A percentile compares a stretch with the other conserved stretches of the same genome.
Evolutionary conservation across 2,797 vertebrate genomes (phyloP).

Genomic region (Phoxinus dragarum): DNA sequence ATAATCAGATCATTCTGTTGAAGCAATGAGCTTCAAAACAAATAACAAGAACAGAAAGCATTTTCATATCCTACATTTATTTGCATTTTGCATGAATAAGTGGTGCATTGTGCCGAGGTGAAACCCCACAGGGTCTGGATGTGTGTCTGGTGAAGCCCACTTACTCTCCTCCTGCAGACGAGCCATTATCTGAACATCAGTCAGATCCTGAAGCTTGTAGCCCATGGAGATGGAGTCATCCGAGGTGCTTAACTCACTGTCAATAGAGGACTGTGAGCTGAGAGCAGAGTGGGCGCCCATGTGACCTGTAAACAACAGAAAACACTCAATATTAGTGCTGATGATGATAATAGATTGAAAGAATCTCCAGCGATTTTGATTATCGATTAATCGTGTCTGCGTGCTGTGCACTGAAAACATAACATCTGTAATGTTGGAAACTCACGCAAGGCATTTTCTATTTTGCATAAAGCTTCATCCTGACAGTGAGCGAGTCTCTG

Average conservation of each 20-base stretch:
- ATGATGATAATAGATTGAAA: not conserved
- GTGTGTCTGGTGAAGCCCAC: slow-evolving; percentile 60
- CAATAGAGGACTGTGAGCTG: slow-evolving; percentile 93
- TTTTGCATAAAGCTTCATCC: not conserved
- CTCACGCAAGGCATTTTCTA: not conserved
- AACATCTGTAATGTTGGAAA: not conserved
- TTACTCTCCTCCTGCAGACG: slow-evolving; percentile 92
- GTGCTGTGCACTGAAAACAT: not conserved
- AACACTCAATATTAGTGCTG: not conserved
- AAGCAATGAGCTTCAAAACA: not conserved
- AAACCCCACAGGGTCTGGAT: not conserved
- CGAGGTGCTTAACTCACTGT: slow-evolving; percentile 91
- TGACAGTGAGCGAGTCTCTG: not conserved
- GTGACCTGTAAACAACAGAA: slow-evolving; percentile 73
- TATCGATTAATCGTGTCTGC: not conserved
- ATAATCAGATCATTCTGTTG: not conserved
- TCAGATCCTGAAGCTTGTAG: slow-evolving; percentile 92
- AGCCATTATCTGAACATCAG: slow-evolving; percentile 95
- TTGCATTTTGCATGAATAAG: not conserved
- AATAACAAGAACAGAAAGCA: not conserved
- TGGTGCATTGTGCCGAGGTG: not conserved
- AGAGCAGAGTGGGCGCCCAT: slow-evolving; percentile 83
- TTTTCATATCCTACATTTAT: not conserved
- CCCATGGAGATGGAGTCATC: slow-evolving; percentile 97
- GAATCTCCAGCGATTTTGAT: not conserved